These are phyloP conservation scores for Solea solea DNA, from an alignment of 2,113 vertebrate species.

Conservation along the genomic window DNA sequence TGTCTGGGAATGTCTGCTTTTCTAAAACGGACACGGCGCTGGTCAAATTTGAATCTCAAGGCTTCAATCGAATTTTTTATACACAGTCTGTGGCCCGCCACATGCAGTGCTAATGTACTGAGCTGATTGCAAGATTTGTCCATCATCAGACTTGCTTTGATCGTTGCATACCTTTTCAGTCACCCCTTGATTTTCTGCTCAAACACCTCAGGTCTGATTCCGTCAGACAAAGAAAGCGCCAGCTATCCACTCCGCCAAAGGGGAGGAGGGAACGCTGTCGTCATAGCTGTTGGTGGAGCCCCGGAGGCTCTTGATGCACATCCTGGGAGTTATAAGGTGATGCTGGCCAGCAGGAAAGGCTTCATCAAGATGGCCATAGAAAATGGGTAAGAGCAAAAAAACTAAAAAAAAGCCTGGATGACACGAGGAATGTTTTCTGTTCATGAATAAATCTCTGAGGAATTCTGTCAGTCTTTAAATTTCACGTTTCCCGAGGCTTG, in stretches of 20 bases:
- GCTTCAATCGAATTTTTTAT: no score
- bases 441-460: conserved; percentile 3
- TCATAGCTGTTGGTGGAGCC: conserved; percentile 87
- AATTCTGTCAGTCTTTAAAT: conserved; percentile 9
- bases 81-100: no score
- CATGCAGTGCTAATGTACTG: no score
- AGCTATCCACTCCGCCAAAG: conserved; percentile 76
- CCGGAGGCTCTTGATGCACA: conserved; percentile 89
- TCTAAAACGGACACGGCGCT: no score
- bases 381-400: conserved; percentile 81
- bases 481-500: not conserved
- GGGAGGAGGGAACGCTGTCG: conserved; percentile 82
- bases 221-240: conserved; percentile 87
- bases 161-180: not conserved
- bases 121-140: no score
- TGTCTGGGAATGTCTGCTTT: no score
- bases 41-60: no score
- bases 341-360: conserved; percentile 90
- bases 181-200: not conserved
- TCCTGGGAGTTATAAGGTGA: conserved; percentile 85
- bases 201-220: conserved; percentile 83
- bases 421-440: conserved; percentile 1
- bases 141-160: not conserved
- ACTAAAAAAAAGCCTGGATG: not conserved
- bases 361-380: conserved; percentile 91